Percentiles rank a stretch among this genome's conserved stretches.
These are phyloP conservation scores for Calliscelio sp. DNA, from an alignment of 2,888 invertebrate species.

Conservation along the genomic window DNA sequence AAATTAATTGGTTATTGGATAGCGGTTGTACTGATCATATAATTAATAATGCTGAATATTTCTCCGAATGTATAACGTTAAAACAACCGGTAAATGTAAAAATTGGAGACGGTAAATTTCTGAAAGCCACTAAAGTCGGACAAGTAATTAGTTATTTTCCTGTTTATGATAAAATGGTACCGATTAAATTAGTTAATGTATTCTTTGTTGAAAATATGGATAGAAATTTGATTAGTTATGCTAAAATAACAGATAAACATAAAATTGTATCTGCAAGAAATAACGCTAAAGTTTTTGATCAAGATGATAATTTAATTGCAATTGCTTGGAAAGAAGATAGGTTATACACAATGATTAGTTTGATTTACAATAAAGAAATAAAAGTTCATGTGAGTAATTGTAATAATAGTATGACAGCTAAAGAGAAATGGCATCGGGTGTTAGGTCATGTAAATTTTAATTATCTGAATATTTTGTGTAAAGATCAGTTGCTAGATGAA, in stretches of 20 bases:
- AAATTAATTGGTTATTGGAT: constrained; percentile 44
- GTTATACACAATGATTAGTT: constrained; percentile 57
- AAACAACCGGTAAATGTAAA: constrained; percentile 38
- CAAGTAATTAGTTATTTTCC: constrained; percentile 35
- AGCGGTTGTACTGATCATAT: constrained; percentile 53
- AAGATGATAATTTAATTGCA: constrained; percentile 56
- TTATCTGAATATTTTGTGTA: constrained; percentile 68
- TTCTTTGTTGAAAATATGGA: constrained; percentile 58
- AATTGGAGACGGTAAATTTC: constrained; percentile 39
- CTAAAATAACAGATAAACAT: constrained; percentile 46
- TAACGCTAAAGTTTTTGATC: constrained; percentile 49
- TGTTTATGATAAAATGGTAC: neutral
- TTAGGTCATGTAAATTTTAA: constrained; percentile 77
- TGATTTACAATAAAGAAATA: neutral
- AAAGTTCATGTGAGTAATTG: constrained; percentile 12
- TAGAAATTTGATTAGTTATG: constrained; percentile 59
- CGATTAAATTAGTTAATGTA: constrained; percentile 40
- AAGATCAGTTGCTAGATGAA: constrained; percentile 68
- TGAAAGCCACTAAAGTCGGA: constrained; percentile 57
- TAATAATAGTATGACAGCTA: constrained; percentile 51
- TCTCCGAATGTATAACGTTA: constrained; percentile 24
- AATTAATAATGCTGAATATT: constrained; percentile 26
- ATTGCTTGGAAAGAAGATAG: constrained; percentile 60
- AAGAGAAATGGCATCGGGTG: constrained; percentile 38
- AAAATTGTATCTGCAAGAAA: constrained; percentile 47